Conservation (phyloP, 2,888 invertebrate species). For the Cyclophora albipunctata region DNA sequence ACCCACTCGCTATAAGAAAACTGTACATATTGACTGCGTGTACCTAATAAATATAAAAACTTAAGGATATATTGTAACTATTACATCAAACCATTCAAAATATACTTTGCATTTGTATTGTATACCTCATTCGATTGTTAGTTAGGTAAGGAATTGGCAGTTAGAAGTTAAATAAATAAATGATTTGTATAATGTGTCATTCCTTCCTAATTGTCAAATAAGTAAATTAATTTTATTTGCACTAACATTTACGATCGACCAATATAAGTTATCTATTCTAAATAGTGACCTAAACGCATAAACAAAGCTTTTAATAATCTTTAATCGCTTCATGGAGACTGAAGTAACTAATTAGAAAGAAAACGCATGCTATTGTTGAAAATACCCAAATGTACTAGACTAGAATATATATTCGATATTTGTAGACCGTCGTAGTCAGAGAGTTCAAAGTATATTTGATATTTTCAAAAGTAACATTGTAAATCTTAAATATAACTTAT, state of each 20-base stretch:
- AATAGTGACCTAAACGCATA: conserved; percentile 1
- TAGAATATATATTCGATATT: not conserved
- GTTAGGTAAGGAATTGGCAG: too few species aligned
- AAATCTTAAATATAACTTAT: conserved; percentile 10
- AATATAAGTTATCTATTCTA: conserved; percentile 13
- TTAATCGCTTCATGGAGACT: conserved; percentile 43
- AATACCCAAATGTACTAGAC: conserved; percentile 8
- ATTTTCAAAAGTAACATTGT: conserved; percentile 10
- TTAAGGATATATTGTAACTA: conserved; percentile 12
- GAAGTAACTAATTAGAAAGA: conserved; percentile 21
- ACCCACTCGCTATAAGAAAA: conserved; percentile 23
- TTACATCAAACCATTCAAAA: conserved; percentile 3
- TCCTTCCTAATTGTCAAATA: too few species aligned
- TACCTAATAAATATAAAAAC: conserved; percentile 15
- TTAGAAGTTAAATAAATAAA: too few species aligned
- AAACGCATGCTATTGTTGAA: conserved; percentile 9
- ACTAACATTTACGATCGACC: conserved; percentile 11
- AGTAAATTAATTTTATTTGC: not conserved
- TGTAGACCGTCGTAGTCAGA: not conserved
- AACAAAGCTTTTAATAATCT: conserved; percentile 17
- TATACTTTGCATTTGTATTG: not conserved
- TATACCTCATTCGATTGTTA: too few species aligned
- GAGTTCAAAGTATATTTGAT: conserved; percentile 4
- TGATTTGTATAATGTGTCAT: too few species aligned
- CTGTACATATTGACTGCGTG: conserved; percentile 32